These are phyloP conservation scores for Drosophila ambigua DNA, from an alignment of 1,140 invertebrate species.

Conservation along the genomic window DNA sequence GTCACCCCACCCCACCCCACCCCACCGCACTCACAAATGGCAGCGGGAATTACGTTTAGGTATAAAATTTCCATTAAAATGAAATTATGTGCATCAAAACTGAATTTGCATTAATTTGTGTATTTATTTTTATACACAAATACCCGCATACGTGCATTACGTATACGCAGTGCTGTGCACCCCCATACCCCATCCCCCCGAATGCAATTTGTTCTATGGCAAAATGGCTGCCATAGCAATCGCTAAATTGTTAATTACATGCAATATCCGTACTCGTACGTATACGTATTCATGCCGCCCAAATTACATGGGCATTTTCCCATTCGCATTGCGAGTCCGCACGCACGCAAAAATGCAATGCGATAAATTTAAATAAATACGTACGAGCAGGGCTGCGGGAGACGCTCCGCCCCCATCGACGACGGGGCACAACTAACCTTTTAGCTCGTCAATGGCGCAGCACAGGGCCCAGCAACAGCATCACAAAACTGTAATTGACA, in stretches of 20 bases:
- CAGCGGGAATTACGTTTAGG: slow-evolving; percentile 18
- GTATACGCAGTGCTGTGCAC: slow-evolving; percentile 31
- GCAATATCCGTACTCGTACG: slow-evolving; percentile 34
- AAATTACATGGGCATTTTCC: slow-evolving; percentile 55
- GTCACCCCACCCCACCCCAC: neutral
- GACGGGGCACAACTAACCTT: slow-evolving; percentile 1
- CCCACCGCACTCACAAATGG: neutral
- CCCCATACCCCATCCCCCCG: neutral
- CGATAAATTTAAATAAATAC: slow-evolving; percentile 76
- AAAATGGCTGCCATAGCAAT: slow-evolving; percentile 61
- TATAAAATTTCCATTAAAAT: slow-evolving; percentile 71
- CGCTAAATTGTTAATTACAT: slow-evolving; percentile 77
- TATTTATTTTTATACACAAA: slow-evolving; percentile 14
- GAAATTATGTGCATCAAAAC: slow-evolving; percentile 70
- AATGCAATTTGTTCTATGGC: slow-evolving; percentile 17
- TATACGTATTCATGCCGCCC: slow-evolving; percentile 8
- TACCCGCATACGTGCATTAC: neutral
- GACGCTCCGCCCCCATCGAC: slow-evolving; percentile 7
- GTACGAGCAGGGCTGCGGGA: slow-evolving; percentile 21
- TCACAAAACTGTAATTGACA: slow-evolving; percentile 73
- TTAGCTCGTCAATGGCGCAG: slow-evolving; percentile 53
- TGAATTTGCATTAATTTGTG: slow-evolving; percentile 71
- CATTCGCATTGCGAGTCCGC: slow-evolving; percentile 37
- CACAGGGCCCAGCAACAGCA: slow-evolving; percentile 23
- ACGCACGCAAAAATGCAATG: slow-evolving; percentile 43